Conservation (phyloP, 2,113 vertebrate genomes). For the Rhinolophus sinicus region DNA sequence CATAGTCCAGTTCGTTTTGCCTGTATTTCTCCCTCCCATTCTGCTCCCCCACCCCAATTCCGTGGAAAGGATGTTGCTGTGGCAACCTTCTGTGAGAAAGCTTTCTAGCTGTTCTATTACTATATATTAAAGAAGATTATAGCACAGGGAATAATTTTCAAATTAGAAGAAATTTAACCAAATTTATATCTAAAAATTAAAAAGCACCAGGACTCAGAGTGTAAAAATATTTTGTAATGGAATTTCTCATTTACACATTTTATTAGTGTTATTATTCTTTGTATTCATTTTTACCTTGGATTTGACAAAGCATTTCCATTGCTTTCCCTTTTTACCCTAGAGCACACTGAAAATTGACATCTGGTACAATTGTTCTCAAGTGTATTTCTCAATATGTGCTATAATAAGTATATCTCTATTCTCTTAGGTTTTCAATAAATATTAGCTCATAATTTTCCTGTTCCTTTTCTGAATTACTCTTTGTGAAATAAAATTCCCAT, state of each 20-base stretch:
- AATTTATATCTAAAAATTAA: constrained; percentile 70
- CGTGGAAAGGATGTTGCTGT: constrained; percentile 68
- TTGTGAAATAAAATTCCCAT: background rate
- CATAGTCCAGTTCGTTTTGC: constrained; percentile 19
- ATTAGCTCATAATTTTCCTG: constrained; percentile 33
- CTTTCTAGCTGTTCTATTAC: constrained; percentile 52
- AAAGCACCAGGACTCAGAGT: background rate
- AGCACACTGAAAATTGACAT: constrained; percentile 31
- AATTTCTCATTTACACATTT: constrained; percentile 50
- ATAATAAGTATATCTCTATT: background rate
- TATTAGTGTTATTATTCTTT: constrained; percentile 60
- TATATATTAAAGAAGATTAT: constrained; percentile 65
- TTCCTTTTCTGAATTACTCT: background rate
- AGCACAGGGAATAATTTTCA: constrained; percentile 57
- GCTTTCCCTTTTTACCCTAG: background rate
- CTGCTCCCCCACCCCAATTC: background rate
- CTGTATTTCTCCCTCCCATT: background rate
- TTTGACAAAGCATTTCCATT: background rate
- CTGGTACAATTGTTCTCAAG: constrained; percentile 52
- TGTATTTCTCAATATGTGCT: constrained; percentile 41
- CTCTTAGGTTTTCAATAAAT: constrained; percentile 53
- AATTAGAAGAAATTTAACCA: constrained; percentile 54
- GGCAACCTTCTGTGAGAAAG: constrained; percentile 68
- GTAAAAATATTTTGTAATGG: constrained; percentile 59
- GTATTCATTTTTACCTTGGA: constrained; percentile 52